Percentiles rank a stretch among this genome's conserved stretches.
Evolutionary conservation across 2,888 invertebrate genomes (phyloP).

Genomic region (Microchrysa polita): DNA sequence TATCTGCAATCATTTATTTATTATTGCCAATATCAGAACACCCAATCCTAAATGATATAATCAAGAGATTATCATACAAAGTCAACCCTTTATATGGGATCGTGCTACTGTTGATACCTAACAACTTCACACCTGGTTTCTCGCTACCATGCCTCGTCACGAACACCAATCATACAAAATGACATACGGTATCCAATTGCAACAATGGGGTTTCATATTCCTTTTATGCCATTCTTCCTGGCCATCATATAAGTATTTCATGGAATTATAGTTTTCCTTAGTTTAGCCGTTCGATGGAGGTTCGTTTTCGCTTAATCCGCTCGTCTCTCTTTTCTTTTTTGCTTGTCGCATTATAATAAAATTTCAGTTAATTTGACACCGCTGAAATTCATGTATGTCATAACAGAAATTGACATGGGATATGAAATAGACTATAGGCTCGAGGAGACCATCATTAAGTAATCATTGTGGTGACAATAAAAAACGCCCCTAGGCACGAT

Average conservation of each 20-base stretch:
- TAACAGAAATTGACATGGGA: conserved; percentile 39
- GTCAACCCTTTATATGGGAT: not conserved
- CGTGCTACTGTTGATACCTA: not conserved
- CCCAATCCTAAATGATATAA: not conserved
- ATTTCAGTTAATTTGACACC: conserved; percentile 42
- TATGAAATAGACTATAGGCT: conserved; percentile 16
- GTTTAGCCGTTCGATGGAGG: no score
- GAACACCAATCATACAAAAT: not conserved
- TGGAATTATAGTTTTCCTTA: no score
- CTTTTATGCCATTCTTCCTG: not conserved
- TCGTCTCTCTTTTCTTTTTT: conserved; percentile 1
- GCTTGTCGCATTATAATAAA: conserved; percentile 17
- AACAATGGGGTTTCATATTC: conserved; percentile 27
- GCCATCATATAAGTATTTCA: no score
- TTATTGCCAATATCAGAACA: not conserved
- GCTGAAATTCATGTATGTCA: conserved; percentile 39
- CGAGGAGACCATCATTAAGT: conserved; percentile 27
- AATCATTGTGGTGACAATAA: conserved; percentile 42
- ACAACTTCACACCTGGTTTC: conserved; percentile 38
- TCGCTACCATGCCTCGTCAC: not conserved
- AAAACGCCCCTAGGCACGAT: conserved; percentile 29
- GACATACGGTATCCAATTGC: conserved; percentile 24
- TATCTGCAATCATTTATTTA: conserved; percentile 6
- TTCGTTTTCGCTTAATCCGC: not conserved
- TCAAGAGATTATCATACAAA: conserved; percentile 12